These are phyloP conservation scores for Liolophura sinensis DNA, from an alignment of 1,140 invertebrate genomes.

Conservation along the genomic window DNA sequence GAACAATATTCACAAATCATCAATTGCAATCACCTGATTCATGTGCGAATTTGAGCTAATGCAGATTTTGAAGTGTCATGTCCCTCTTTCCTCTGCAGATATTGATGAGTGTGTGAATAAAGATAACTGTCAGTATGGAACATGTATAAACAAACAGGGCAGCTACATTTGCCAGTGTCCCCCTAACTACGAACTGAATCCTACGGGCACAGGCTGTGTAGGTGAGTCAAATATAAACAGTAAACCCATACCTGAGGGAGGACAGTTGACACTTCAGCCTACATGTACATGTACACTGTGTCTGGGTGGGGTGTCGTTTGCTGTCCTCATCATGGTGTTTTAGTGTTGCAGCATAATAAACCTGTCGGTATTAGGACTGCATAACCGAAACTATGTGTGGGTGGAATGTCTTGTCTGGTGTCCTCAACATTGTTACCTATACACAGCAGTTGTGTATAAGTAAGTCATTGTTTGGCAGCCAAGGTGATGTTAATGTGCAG, in stretches of 20 bases:
- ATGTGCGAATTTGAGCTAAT: not conserved
- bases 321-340: not conserved
- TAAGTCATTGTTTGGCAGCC: too few relatives aligned
- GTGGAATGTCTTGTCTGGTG: too few relatives aligned
- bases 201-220: slow-evolving; percentile 71
- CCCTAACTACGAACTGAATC: slow-evolving; percentile 66
- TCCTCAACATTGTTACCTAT: too few relatives aligned
- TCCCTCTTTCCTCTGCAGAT: slow-evolving; percentile 56
- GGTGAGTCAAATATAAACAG: slow-evolving; percentile 60
- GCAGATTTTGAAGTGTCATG: not conserved
- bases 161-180: slow-evolving; percentile 80
- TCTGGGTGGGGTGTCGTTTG: too few relatives aligned
- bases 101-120: slow-evolving; percentile 69
- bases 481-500: too few relatives aligned
- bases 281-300: not conserved
- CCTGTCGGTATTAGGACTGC: too few relatives aligned
- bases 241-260: not conserved
- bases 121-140: slow-evolving; percentile 64
- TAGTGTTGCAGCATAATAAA: not conserved
- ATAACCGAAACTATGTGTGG: not conserved
- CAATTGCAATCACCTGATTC: too few relatives aligned
- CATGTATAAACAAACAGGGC: slow-evolving; percentile 78
- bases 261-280: too few relatives aligned
- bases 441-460: too few relatives aligned
- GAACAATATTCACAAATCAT: not conserved